These are phyloP conservation scores for Eubasilissa splendida DNA, from an alignment of 2,888 invertebrate genomes.

Conservation along the genomic window DNA sequence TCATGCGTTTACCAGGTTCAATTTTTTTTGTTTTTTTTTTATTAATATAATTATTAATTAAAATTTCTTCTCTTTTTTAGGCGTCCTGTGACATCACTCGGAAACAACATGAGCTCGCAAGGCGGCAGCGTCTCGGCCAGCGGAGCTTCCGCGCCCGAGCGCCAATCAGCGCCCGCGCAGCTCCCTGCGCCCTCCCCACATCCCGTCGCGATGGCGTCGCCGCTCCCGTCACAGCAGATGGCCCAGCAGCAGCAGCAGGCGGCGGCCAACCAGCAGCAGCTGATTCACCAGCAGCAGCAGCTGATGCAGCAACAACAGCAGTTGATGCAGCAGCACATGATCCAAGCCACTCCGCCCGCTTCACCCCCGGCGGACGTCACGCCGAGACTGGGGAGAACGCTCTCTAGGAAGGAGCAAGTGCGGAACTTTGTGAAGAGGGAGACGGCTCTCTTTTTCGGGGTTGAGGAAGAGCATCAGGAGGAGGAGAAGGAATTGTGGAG, in stretches of 20 bases:
- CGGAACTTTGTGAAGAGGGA: slow-evolving; percentile 82
- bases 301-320: slow-evolving; percentile 53
- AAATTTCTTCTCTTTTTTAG: slow-evolving; percentile 63
- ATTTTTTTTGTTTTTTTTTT: too few relatives aligned
- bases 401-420: slow-evolving; percentile 68
- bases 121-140: slow-evolving; percentile 29
- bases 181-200: slow-evolving; percentile 65
- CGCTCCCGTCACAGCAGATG: slow-evolving; percentile 31
- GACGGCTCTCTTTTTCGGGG: slow-evolving; percentile 89
- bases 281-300: slow-evolving; percentile 48
- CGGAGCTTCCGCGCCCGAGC: slow-evolving; percentile 27
- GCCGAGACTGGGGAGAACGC: slow-evolving; percentile 65
- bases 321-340: slow-evolving; percentile 54
- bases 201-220: slow-evolving; percentile 59
- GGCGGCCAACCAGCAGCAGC: slow-evolving; percentile 51
- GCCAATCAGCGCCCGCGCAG: slow-evolving; percentile 60
- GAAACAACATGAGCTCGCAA: slow-evolving; percentile 48
- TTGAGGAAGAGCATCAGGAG: slow-evolving; percentile 84
- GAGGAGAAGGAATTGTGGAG: slow-evolving; percentile 84
- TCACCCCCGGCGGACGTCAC: slow-evolving; percentile 54
- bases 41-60: not conserved
- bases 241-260: slow-evolving; percentile 38
- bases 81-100: slow-evolving; percentile 68
- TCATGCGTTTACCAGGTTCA: too few relatives aligned
- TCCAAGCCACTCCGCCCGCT: slow-evolving; percentile 33